Conservation (phyloP, 2,888 invertebrate species). For the Agrotis clavis region DNA sequence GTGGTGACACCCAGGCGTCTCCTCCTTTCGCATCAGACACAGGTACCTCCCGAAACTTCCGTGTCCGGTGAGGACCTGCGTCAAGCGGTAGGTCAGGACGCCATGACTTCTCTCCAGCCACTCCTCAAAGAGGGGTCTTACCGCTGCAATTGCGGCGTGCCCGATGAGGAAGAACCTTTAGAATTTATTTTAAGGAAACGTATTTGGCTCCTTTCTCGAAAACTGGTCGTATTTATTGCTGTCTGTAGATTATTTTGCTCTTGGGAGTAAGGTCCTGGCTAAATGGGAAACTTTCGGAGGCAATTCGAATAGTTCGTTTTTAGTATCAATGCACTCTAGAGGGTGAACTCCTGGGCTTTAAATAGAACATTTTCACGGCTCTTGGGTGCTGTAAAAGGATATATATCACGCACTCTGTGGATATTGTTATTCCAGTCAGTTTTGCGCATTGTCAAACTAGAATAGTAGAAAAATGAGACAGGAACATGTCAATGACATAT, state of each 20-base stretch:
- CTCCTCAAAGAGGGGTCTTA: no score
- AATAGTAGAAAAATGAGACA: no score
- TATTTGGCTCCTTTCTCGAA: slow-evolving; percentile 34
- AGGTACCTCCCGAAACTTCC: no score
- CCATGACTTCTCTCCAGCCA: no score
- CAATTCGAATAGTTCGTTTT: slow-evolving; percentile 49
- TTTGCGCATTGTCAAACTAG: background rate
- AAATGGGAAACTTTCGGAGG: slow-evolving; percentile 39
- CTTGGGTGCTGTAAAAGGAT: background rate
- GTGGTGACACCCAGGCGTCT: no score
- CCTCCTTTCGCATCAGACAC: no score
- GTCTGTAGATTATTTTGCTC: slow-evolving; percentile 44
- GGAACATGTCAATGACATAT: no score
- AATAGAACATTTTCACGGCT: background rate
- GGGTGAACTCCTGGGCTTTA: background rate
- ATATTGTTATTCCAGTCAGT: background rate
- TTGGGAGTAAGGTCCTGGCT: slow-evolving; percentile 25
- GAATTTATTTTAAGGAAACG: slow-evolving; percentile 45
- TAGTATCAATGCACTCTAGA: slow-evolving; percentile 44
- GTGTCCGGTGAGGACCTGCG: no score
- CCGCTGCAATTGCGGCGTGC: no score
- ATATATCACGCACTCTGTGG: background rate
- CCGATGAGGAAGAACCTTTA: no score
- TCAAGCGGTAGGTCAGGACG: no score
- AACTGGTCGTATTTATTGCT: slow-evolving; percentile 33